Evolutionary conservation across 1,140 invertebrate genomes (phyloP), one percentile per base, ranked within the genome.

Genomic region (Tetramorium parvispinum): DNA sequence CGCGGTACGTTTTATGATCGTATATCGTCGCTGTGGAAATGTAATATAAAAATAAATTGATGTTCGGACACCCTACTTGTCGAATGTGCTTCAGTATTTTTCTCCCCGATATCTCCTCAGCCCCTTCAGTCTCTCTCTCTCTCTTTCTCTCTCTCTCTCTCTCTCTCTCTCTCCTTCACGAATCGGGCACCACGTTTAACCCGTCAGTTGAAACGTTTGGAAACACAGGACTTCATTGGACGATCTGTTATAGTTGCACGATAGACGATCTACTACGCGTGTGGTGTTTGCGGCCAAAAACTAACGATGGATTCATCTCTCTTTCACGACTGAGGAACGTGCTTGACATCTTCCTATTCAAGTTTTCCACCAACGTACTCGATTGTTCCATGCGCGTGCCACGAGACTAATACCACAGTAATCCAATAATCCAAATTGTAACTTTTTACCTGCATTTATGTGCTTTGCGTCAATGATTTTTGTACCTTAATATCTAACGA

Each of bases 11-110:
- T 86, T 86, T 90, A 70, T 87, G 63, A 90, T 87, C 88, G 53
- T 90, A 79, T 91, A 73, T 86, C 81, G 43, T 90, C 88, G 70
- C 88, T 90, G 88, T 90, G 89, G 68, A 85, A 88, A 61, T 89
- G 82, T 91, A 90, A 90, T 43, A 88, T 90, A 87, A 76, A 83
- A 91, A 88, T 91, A 91, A 91, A 91, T 91, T 76, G 88, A 91
- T 91, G 89, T 91, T 91, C 66, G 86, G 87, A 88, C 73, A 88
- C 68, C 77, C 71, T 43, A 85, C 10, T 63, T 21, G 78, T 27
- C 82, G 37, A 51, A 85, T 81, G 32, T 89, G 85, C 55, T 75
- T 79, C 46, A 79, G 37, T 51, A 40, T 16, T 63, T 53, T 37
- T 16, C 10, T 32, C 24, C 24, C n/a, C 27, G 43, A 82, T n/a